Conservation (phyloP, 2,797 vertebrate species). For the Sebastes matsubarae region DNA sequence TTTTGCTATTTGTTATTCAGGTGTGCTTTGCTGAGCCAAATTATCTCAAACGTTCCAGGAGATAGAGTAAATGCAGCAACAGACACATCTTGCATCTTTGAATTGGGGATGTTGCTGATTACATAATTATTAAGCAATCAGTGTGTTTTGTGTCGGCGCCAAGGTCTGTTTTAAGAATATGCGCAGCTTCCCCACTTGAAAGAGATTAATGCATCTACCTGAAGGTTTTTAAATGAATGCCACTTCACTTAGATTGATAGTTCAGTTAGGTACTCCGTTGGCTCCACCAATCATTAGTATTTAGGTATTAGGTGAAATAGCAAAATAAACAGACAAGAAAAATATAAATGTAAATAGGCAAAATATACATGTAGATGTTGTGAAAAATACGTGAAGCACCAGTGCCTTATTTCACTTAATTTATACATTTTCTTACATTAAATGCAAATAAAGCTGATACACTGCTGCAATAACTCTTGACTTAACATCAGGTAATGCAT, state of each 20-base stretch:
- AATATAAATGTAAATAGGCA: neutral
- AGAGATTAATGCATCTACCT: neutral
- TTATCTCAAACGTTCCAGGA: neutral
- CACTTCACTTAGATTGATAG: neutral
- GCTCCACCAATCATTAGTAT: neutral
- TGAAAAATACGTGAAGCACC: too few relatives aligned
- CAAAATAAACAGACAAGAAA: neutral
- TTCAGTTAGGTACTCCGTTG: neutral
- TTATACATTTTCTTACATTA: neutral
- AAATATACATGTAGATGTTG: neutral
- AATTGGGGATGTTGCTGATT: neutral
- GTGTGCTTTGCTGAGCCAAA: neutral
- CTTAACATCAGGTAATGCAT: neutral
- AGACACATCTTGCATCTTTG: neutral
- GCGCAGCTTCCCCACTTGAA: neutral
- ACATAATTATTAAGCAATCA: conserved; percentile 8
- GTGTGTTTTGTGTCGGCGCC: neutral
- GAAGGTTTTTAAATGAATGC: neutral
- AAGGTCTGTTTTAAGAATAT: neutral
- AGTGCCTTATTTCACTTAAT: neutral
- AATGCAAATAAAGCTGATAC: neutral
- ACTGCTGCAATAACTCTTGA: neutral
- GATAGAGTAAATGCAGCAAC: neutral
- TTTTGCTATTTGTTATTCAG: neutral
- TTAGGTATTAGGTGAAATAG: neutral